Conservation (phyloP, 2,797 vertebrate species). For the Rhinichthys osculus region DNA sequence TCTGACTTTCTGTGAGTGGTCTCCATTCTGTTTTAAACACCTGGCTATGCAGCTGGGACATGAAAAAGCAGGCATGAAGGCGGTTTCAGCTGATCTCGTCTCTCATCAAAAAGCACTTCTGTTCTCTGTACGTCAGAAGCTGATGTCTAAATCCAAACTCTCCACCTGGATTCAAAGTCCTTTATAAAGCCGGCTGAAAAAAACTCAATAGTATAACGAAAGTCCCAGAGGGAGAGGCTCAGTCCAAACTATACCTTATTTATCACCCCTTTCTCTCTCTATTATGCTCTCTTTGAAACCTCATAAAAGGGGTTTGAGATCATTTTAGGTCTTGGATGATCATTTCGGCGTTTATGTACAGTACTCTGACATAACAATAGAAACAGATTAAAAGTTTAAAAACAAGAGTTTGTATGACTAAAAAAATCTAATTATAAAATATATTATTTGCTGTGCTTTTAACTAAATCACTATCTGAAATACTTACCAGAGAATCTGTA, state of each 20-base stretch:
- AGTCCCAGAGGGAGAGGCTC: neutral
- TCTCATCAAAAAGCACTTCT: constrained; percentile 59
- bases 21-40: constrained; percentile 41
- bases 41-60: constrained; percentile 57
- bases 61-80: constrained; percentile 50
- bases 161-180: constrained; percentile 59
- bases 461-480: neutral
- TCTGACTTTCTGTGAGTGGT: constrained; percentile 10
- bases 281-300: neutral
- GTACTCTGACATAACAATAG: neutral
- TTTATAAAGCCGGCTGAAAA: constrained; percentile 14
- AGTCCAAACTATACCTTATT: neutral
- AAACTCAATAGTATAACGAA: constrained; percentile 9
- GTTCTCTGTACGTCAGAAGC: constrained; percentile 45
- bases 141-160: constrained; percentile 49
- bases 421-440: neutral
- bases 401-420: neutral
- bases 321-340: neutral
- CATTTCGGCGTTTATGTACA: neutral
- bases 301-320: neutral
- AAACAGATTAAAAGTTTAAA: neutral
- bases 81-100: constrained; percentile 41
- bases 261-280: neutral
- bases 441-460: neutral
- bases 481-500: neutral